Evolutionary conservation across 1,140 invertebrate species (phyloP), one percentile per base, ranked within the genome.

Genomic region (Schlechtendalia chinensis): DNA sequence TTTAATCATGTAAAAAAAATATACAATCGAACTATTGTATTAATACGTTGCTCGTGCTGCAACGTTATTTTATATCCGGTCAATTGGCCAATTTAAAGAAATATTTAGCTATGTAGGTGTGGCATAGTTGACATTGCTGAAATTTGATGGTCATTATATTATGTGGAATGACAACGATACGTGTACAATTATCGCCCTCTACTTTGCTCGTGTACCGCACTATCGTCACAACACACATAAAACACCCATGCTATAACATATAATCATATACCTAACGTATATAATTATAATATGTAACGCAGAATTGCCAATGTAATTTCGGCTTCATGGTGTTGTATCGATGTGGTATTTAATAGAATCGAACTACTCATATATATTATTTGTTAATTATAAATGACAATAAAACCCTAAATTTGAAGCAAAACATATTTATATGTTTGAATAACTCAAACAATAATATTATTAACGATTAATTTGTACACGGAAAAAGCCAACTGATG

Each of bases 21-120:
- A 67, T 19, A 67, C 39, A 45, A 45, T 39, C 63, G 32, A 67
- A 19, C 17, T n/a, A 65, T 67, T 67, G 32, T 67, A 45, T 12
- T 22, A 39, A 4, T 22, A 32, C 32, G 39, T 4, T 5, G 11
- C n/a, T 5, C 63, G 5, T 29, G 22, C n/a, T 65, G 29, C 19
- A n/a, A 45, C 39, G 32, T 67, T 67, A n/a, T 67, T 67, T 67
- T 39, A 67, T 32, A 67, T 67, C 63, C 63, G 63, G 63, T 67
- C 32, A 22, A 14, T 67, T 19, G 1, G 19, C 17, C 29, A 65
- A 65, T 22, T 19, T 22, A 67, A 67, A 67, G n/a, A 67, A 67
- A 67, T 67, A 39, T 39, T 4, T 39, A 39, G 8, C 32, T 8
- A 39, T 3, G 39, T 39, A 19, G 63, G 63, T 45, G 63, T 67